phyloP scores from a whole-genome alignment of 2,113 vertebrate species.

The Laterallus jamaicensis region DNA sequence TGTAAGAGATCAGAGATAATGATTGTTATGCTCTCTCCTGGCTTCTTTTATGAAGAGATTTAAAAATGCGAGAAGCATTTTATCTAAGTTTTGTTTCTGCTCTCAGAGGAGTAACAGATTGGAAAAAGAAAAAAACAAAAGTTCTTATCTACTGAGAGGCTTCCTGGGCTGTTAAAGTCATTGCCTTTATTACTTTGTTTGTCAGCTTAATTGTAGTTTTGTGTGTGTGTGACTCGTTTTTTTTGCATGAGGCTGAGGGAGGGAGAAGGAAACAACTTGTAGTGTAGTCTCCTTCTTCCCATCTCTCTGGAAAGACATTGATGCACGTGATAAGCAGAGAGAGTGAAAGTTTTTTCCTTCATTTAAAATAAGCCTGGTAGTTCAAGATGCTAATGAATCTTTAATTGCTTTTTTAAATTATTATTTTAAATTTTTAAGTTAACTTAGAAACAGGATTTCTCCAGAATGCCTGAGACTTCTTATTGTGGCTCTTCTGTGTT shows the following conservation, averaged over 20 bases:
- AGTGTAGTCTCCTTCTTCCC: not conserved
- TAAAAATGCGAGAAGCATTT: not conserved
- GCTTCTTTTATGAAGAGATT: not conserved
- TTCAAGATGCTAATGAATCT: not conserved
- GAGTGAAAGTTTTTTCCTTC: not conserved
- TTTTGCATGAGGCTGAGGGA: not conserved
- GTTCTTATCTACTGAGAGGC: not conserved
- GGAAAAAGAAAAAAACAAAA: not conserved
- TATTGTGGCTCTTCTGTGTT: not conserved
- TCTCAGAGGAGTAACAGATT: not conserved
- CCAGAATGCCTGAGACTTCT: not conserved
- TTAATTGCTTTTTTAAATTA: not conserved
- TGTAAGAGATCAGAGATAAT: not conserved
- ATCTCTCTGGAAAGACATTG: not conserved
- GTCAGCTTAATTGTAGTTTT: not conserved
- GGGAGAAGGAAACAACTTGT: not conserved
- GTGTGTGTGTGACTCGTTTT: not conserved
- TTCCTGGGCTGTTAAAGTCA: not conserved
- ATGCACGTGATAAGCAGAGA: not conserved
- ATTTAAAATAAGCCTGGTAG: not conserved
- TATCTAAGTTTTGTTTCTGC: not conserved
- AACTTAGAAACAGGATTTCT: not conserved
- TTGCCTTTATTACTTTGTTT: not conserved
- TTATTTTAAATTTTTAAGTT: not conserved
- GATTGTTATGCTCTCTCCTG: not conserved